Percentiles rank a stretch among this genome's conserved stretches.
Evolutionary conservation across 2,797 vertebrate genomes (phyloP).

Genomic region (Crypturellus tataupa): DNA sequence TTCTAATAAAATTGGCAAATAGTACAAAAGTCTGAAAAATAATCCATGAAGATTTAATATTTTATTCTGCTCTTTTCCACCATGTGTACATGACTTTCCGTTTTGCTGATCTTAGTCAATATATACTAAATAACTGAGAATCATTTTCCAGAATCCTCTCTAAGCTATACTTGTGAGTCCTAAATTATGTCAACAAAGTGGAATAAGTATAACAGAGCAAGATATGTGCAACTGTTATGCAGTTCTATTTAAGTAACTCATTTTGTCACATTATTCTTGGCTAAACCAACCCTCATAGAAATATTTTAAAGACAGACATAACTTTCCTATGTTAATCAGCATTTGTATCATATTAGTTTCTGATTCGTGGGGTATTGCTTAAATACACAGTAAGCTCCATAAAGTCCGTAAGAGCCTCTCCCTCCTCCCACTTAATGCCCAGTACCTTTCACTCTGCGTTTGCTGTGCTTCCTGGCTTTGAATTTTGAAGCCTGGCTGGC

Average conservation of each 20-base stretch:
- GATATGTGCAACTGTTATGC: background rate
- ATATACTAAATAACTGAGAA: background rate
- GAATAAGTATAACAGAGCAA: background rate
- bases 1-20: constrained; percentile 12
- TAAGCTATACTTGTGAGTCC: background rate
- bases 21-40: background rate
- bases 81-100: background rate
- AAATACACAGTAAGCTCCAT: background rate
- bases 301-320: background rate
- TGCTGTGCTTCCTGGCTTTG: constrained; percentile 87
- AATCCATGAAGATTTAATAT: background rate
- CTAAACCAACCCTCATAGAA: constrained; percentile 2
- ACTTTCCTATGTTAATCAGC: background rate
- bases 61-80: background rate
- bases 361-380: background rate
- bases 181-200: background rate
- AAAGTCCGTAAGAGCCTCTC: background rate
- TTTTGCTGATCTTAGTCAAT: background rate
- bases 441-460: constrained; percentile 89
- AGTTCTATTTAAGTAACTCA: background rate
- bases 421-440: constrained; percentile 1
- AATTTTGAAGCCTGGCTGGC: constrained; percentile 80
- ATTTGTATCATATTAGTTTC: background rate
- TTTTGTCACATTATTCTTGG: background rate
- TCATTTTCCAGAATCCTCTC: background rate